Percentiles rank a stretch among this genome's conserved stretches.
Conservation (phyloP, 2,888 invertebrate genomes). For the Dryadula phaetusa region DNA sequence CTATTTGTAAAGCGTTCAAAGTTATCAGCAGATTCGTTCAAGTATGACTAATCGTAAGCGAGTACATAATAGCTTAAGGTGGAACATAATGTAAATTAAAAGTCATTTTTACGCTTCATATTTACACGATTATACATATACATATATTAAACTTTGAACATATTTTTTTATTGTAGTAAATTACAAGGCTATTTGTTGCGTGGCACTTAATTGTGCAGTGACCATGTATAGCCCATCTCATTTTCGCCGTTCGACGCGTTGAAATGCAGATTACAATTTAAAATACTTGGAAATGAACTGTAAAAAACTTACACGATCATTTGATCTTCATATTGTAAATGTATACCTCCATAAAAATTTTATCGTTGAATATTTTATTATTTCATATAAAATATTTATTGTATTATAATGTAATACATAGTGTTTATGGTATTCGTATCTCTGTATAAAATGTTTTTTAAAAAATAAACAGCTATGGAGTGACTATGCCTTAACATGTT, state of each 20-base stretch:
- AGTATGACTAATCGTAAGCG: neutral
- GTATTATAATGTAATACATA: neutral
- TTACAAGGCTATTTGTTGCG: constrained; percentile 8
- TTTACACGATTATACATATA: neutral
- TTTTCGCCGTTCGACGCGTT: constrained; percentile 17
- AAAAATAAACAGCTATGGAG: constrained; percentile 23
- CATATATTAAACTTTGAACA: neutral
- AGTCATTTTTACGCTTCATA: neutral
- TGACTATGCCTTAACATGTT: constrained; percentile 40
- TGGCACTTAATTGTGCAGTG: constrained; percentile 16
- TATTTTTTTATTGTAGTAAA: constrained; percentile 16
- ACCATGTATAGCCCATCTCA: constrained; percentile 19
- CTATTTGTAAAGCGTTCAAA: neutral
- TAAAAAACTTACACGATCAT: constrained; percentile 2
- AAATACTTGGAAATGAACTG: constrained; percentile 24
- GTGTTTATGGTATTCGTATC: neutral
- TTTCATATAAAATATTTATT: neutral
- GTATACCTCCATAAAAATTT: neutral
- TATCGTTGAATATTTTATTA: neutral
- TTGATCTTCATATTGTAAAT: neutral
- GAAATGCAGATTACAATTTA: constrained; percentile 20
- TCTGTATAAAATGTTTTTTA: constrained; percentile 8
- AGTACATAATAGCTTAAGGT: neutral
- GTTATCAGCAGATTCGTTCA: neutral
- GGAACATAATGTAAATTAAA: neutral